Conservation (phyloP, 2,888 invertebrate species). For the Cerceris ruficornis region DNA sequence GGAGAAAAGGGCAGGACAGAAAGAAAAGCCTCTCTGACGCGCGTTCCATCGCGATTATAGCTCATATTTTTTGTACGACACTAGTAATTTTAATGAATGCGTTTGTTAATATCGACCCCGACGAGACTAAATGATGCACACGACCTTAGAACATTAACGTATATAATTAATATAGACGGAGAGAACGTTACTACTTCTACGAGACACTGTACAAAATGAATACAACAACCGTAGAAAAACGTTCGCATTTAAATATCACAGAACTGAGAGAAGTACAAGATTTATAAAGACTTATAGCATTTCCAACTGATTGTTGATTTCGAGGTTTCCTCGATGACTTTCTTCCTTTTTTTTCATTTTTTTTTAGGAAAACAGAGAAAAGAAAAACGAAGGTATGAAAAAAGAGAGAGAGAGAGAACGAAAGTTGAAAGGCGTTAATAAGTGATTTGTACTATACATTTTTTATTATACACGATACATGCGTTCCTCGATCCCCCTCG, state of each 20-base stretch:
- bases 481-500: constrained; percentile 26
- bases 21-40: too few species aligned
- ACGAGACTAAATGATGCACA: constrained; percentile 16
- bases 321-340: too few species aligned
- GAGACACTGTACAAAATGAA: background rate
- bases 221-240: background rate
- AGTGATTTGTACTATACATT: constrained; percentile 58
- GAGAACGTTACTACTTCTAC: background rate
- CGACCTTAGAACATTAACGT: background rate
- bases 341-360: too few species aligned
- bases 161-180: background rate
- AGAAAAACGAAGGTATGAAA: background rate
- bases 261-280: background rate
- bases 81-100: constrained; percentile 14
- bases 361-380: too few species aligned
- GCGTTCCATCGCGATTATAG: constrained; percentile 14
- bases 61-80: constrained; percentile 14
- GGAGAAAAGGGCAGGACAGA: too few species aligned
- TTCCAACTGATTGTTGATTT: too few species aligned
- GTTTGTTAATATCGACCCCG: constrained; percentile 13
- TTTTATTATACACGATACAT: constrained; percentile 50
- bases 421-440: constrained; percentile 27
- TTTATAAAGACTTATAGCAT: background rate
- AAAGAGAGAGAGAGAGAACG: constrained; percentile 7
- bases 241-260: background rate